phyloP scores from a whole-genome alignment of 2,888 invertebrate species.

The Drosophila nigricruria region DNA sequence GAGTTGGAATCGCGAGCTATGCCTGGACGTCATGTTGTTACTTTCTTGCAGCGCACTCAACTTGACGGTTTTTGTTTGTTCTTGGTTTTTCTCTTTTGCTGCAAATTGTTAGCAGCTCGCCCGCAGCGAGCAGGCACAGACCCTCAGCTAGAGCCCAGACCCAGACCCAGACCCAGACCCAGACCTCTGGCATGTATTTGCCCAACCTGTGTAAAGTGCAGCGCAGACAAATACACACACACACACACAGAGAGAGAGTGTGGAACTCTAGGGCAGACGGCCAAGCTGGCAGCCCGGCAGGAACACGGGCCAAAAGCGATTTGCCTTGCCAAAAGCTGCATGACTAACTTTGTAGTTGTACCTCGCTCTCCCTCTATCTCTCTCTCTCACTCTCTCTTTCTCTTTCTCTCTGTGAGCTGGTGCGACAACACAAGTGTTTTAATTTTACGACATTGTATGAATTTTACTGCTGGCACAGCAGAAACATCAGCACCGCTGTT shows the following conservation, averaged over 20 bases:
- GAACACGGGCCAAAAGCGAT: conserved; percentile 70
- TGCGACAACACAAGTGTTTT: conserved; percentile 81
- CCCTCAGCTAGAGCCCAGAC: conserved; percentile 19
- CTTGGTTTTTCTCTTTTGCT: conserved; percentile 35
- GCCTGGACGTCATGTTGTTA: conserved; percentile 75
- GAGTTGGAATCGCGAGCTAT: conserved; percentile 21
- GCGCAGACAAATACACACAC: conserved; percentile 42
- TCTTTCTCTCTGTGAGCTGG: conserved; percentile 31
- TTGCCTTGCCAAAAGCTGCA: conserved; percentile 80
- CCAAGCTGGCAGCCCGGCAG: conserved; percentile 25
- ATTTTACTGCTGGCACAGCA: conserved; percentile 83
- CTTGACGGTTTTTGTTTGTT: conserved; percentile 24
- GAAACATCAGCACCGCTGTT: conserved; percentile 75
- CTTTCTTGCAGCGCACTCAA: conserved; percentile 71
- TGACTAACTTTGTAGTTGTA: conserved; percentile 77
- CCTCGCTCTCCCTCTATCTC: conserved; percentile 13
- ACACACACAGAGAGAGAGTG: not conserved
- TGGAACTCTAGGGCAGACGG: conserved; percentile 14
- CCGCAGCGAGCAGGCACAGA: conserved; percentile 52
- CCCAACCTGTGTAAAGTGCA: conserved; percentile 65
- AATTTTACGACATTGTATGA: conserved; percentile 84
- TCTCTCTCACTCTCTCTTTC: conserved; percentile 4
- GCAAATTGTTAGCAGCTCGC: conserved; percentile 71
- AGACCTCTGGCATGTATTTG: conserved; percentile 53
- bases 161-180: conserved; percentile 20